Percentiles rank a stretch among this genome's conserved stretches.
These are phyloP conservation scores for Myripristis murdjan DNA, from an alignment of 2,797 vertebrate species.

Conservation along the genomic window DNA sequence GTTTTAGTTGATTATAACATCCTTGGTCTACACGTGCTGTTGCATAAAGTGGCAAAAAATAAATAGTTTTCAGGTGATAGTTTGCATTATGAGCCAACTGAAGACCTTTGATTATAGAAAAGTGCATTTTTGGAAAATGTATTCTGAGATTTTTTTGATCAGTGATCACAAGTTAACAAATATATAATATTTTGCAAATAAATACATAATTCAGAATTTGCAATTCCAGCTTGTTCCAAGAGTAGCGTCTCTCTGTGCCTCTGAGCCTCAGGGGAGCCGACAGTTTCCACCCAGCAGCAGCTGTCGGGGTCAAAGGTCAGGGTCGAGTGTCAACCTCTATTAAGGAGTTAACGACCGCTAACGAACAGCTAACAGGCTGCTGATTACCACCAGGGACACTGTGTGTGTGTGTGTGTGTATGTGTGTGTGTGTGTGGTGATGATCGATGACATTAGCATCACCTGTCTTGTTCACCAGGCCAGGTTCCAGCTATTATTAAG, in stretches of 20 bases:
- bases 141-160: too few relatives aligned
- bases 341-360: slow-evolving; percentile 20
- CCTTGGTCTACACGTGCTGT: too few relatives aligned
- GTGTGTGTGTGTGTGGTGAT: slow-evolving; percentile 4
- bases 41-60: too few relatives aligned
- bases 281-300: neutral
- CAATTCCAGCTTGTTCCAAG: too few relatives aligned
- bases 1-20: too few relatives aligned
- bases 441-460: neutral
- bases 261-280: neutral
- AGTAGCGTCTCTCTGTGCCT: neutral
- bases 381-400: slow-evolving; percentile 36
- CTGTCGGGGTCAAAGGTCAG: slow-evolving; percentile 5
- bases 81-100: too few relatives aligned
- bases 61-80: too few relatives aligned
- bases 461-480: too few relatives aligned
- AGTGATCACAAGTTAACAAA: too few relatives aligned
- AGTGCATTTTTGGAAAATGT: too few relatives aligned
- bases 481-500: neutral
- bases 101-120: too few relatives aligned
- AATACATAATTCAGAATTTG: neutral
- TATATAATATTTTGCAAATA: neutral
- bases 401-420: slow-evolving; percentile 11
- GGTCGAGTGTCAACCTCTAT: slow-evolving; percentile 19
- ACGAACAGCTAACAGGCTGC: slow-evolving; percentile 27